Evolutionary conservation across 2,113 vertebrate species (phyloP), one percentile per base, ranked within the genome.

Genomic region (Eonycteris spelaea): DNA sequence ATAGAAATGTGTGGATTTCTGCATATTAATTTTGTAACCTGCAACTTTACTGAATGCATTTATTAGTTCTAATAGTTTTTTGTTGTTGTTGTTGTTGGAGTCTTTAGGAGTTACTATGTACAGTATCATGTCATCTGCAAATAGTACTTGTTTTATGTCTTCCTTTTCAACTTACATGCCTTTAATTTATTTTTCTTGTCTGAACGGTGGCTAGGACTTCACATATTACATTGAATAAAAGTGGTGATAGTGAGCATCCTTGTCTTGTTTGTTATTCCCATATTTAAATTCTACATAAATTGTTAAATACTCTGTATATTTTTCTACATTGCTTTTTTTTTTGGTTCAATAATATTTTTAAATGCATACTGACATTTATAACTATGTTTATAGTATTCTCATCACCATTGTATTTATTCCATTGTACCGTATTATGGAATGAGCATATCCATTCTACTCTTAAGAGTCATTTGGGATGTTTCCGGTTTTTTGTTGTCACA

Each of bases 221-320:
- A 35, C 28, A 19, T 19, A 59, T 15, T 59, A 40, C 19, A 11
- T 59, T 80, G 78, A 80, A 59, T 59, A 61, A 80, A 59, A 80
- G 24, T 19, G 15, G 35, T 80, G 15, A 80, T 35, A 18, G 15
- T 59, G 15, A 80, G 14, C 35, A 40, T 38, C 14, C 35, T 80
- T 80, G 35, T 28, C 78, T 79, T 28, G 2, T 35, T 61, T 71
- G 45, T 48, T 48, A 48, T 67, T 26, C 40, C 57, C 30, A 40
- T 90, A 82, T 75, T 80, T 95, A 33, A 90, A 90, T 70, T 86
- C n/a, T 93, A 18, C 3, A 40, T 74, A 68, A 93, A 61, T 61
- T 30, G 33, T 74, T 30, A 61, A 7, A 12, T 82, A 51, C 15
- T 53, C 10, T 65, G 16, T 75, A 6, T 61, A 83, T 84, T 92